Percentiles rank a stretch among this genome's conserved stretches.
These are phyloP conservation scores for Invenusta paracnida DNA, from an alignment of 2,888 invertebrate genomes.

Conservation along the genomic window DNA sequence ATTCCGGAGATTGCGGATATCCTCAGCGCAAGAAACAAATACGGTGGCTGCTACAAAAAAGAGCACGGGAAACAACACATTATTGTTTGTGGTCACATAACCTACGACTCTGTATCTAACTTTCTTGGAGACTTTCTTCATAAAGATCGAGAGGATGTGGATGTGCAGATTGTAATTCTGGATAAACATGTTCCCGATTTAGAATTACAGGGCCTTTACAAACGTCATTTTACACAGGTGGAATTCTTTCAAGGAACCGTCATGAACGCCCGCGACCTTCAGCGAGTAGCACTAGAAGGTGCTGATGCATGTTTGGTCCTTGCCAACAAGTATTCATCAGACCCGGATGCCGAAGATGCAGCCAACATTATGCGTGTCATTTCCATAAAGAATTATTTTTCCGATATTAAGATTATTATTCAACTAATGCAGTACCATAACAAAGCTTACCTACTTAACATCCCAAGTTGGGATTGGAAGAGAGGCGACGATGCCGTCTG, in stretches of 20 bases:
- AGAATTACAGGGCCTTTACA: slow-evolving; percentile 99
- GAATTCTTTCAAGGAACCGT: slow-evolving; percentile 94
- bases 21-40: slow-evolving; percentile 97
- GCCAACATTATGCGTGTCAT: slow-evolving; percentile 99
- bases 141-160: slow-evolving; percentile 98
- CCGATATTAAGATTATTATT: slow-evolving; percentile 97
- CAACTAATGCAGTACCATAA: slow-evolving; percentile 99
- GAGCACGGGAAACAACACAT: slow-evolving; percentile 99
- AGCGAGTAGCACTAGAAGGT: slow-evolving; percentile 77
- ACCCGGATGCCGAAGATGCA: slow-evolving; percentile 99
- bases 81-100: slow-evolving; percentile 99
- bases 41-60: slow-evolving; percentile 98
- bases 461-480: slow-evolving; percentile 99
- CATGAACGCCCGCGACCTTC: slow-evolving; percentile 99
- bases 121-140: slow-evolving; percentile 99
- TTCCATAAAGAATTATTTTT: slow-evolving; percentile 99
- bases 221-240: slow-evolving; percentile 98
- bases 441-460: slow-evolving; percentile 98
- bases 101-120: slow-evolving; percentile 98
- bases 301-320: slow-evolving; percentile 98
- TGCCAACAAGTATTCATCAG: slow-evolving; percentile 99
- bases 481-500: slow-evolving; percentile 99
- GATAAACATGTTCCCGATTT: slow-evolving; percentile 97
- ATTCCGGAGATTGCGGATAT: slow-evolving; percentile 99
- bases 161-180: slow-evolving; percentile 98